Evolutionary conservation across 1,140 invertebrate species (phyloP), one percentile per base, ranked within the genome.

Genomic region (Drosophila varians): DNA sequence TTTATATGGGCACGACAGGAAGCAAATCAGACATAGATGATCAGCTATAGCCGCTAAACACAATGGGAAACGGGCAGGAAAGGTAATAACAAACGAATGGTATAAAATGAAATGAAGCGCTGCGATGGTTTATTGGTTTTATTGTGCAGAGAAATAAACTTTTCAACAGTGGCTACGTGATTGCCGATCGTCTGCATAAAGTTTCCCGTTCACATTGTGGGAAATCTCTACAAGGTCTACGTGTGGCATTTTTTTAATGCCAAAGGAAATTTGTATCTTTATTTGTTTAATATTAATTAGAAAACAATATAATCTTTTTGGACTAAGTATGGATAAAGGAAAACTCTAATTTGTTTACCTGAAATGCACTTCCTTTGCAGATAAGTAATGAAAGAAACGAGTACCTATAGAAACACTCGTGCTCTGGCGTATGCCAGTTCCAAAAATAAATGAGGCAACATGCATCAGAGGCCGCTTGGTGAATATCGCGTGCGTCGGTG

Each of bases 1-100:
- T 60, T 68, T 77, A 87, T 90, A 87, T 90, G 87, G 87, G 87
- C 87, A 62, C 87, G 87, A 83, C 87, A 90, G 87, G 87, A 90
- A 90, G 75, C 71, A 76, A 90, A 90, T 77, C 87, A 90, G 87
- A 90, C 87, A 86, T 86, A 70, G 75, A 83, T 83, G 61, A 79
- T 78, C 68, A 46, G 52, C 69, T 43, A 49, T 57, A 31, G 21
- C 62, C 26, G 52, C 51, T 49, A 43, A 54, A 52, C 74, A 74
- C 46, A 65, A 66, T 72, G 49, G 51, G 60, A 64, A 76, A 66
- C 53, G 54, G 52, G 31, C 52, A 38, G 49, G 48, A 72, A 62
- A 73, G 68, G 68, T 62, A 73, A 70, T 72, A 72, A 71, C 45
- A 72, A 48, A 48, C 49, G 34, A 66, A 49, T 31, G 57, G 40